Conservation (phyloP, 2,797 vertebrate genomes). For the Karalla daura region DNA sequence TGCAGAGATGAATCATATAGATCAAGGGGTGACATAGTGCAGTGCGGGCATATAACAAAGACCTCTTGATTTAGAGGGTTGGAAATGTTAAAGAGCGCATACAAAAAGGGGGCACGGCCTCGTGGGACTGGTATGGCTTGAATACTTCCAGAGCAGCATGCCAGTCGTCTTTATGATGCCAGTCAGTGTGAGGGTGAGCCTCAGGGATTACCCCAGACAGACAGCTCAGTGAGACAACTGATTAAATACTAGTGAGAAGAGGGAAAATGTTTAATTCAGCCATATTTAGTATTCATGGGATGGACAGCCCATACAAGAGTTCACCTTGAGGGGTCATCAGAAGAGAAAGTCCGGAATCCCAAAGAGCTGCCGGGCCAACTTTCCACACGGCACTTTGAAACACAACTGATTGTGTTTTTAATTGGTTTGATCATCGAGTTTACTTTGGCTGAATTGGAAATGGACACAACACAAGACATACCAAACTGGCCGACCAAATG, state of each 20-base stretch:
- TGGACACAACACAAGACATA: constrained; percentile 57
- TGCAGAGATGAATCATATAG: constrained; percentile 8
- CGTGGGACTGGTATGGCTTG: constrained; percentile 33
- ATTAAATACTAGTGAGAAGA: constrained; percentile 81
- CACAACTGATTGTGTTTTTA: constrained; percentile 82
- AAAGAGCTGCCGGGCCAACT: constrained; percentile 72
- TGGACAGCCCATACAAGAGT: constrained; percentile 75
- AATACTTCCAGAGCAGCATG: constrained; percentile 50
- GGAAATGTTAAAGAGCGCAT: constrained; percentile 18
- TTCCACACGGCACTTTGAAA: constrained; percentile 73
- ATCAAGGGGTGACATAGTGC: constrained; percentile 10
- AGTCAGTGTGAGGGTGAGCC: constrained; percentile 66
- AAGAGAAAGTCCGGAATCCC: constrained; percentile 77
- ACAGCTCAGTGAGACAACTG: constrained; percentile 78
- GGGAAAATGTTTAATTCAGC: constrained; percentile 82
- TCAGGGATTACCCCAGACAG: constrained; percentile 76
- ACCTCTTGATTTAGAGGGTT: constrained; percentile 27
- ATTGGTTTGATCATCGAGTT: constrained; percentile 83
- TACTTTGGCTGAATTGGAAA: constrained; percentile 80
- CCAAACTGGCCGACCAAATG: constrained; percentile 42
- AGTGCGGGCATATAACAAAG: constrained; percentile 12
- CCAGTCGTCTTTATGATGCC: constrained; percentile 74
- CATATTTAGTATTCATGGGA: constrained; percentile 82
- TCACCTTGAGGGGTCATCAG: constrained; percentile 84
- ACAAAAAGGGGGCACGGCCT: constrained; percentile 33